These are phyloP conservation scores for Scortum barcoo DNA, from an alignment of 2,113 vertebrate genomes.

Conservation along the genomic window DNA sequence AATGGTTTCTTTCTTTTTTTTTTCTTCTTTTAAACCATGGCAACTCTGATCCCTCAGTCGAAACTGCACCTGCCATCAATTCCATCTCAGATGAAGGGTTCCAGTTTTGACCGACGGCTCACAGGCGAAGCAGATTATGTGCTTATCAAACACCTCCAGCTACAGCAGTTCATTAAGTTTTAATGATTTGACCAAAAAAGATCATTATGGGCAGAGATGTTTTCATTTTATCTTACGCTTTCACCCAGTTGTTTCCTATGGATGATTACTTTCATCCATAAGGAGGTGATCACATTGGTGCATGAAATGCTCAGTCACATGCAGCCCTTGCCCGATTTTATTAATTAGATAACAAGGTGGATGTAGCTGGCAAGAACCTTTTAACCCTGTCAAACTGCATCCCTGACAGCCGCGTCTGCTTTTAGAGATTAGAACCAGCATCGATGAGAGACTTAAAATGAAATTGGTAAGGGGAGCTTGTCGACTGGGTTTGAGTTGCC, in stretches of 20 bases:
- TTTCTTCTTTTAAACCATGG: conserved; percentile 33
- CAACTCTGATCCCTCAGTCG: conserved; percentile 68
- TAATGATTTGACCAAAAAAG: conserved; percentile 28
- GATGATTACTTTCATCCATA: background rate
- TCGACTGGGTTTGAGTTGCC: conserved; percentile 63
- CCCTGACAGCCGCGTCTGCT: conserved; percentile 44
- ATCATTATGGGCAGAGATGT: background rate
- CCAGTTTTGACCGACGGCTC: conserved; percentile 3
- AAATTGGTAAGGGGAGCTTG: conserved; percentile 28
- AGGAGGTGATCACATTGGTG: background rate
- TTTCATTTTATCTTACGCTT: background rate
- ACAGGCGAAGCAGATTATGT: conserved; percentile 22
- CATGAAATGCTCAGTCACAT: conserved; percentile 20
- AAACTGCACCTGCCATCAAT: conserved; percentile 39
- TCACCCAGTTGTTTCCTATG: background rate
- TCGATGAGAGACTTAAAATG: conserved; percentile 35
- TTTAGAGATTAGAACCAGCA: conserved; percentile 70
- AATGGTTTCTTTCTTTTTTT: too few relatives aligned
- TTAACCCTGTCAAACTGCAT: conserved; percentile 1
- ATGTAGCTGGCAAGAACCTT: background rate
- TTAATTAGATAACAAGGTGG: conserved; percentile 8
- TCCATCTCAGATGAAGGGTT: conserved; percentile 3
- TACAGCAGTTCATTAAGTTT: conserved; percentile 4
- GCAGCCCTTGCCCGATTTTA: background rate
- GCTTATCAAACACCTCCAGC: conserved; percentile 32